Percentiles rank a stretch among this genome's conserved stretches.
Evolutionary conservation across 2,888 invertebrate genomes (phyloP).

Genomic region (Thereva unica): DNA sequence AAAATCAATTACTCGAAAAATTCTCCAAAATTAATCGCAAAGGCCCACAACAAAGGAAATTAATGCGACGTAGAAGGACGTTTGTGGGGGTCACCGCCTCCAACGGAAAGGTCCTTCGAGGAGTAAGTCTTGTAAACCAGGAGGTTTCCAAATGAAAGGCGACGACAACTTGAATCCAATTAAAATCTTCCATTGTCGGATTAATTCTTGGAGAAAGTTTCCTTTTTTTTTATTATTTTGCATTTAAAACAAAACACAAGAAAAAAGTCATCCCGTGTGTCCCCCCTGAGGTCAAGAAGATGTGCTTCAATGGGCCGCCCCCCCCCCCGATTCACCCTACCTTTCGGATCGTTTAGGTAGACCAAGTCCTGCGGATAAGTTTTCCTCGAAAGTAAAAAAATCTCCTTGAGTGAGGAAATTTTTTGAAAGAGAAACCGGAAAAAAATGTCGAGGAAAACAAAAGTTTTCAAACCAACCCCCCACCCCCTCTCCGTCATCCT

Average conservation of each 20-base stretch:
- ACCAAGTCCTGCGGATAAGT: constrained; percentile 9
- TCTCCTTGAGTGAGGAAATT: background rate
- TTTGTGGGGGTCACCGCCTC: background rate
- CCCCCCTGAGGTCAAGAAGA: constrained; percentile 28
- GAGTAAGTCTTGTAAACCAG: background rate
- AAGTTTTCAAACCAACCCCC: background rate
- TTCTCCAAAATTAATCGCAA: constrained; percentile 29
- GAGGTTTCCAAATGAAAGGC: constrained; percentile 24
- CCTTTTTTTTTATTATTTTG: background rate
- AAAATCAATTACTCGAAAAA: constrained; percentile 34
- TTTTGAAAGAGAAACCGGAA: constrained; percentile 1
- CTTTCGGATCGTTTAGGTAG: constrained; percentile 10
- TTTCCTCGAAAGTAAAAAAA: constrained; percentile 7
- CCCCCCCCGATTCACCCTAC: background rate
- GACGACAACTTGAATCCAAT: constrained; percentile 35
- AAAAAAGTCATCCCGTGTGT: constrained; percentile 3
- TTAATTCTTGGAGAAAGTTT: constrained; percentile 23
- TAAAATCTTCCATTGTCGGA: constrained; percentile 33
- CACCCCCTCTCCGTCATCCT: background rate
- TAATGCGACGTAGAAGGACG: constrained; percentile 20
- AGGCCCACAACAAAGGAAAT: constrained; percentile 13
- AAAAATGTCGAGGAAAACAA: constrained; percentile 12
- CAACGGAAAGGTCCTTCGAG: background rate
- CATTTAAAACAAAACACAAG: background rate
- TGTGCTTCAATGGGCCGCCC: constrained; percentile 1